Evolutionary conservation across 2,888 invertebrate species (phyloP).

Genomic region (Macrosiphum euphorbiae): DNA sequence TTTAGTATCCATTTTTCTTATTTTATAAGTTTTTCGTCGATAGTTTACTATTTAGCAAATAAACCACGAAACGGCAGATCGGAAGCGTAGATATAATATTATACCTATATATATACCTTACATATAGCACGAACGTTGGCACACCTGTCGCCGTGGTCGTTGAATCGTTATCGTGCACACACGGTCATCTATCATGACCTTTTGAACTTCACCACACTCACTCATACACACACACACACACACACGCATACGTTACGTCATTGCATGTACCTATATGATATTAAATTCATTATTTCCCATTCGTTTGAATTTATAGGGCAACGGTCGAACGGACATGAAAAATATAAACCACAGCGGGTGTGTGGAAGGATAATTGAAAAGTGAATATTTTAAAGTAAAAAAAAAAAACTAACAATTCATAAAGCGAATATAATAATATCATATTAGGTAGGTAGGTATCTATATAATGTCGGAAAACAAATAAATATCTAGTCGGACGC

Average conservation of each 20-base stretch:
- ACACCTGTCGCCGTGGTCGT: conserved; percentile 47
- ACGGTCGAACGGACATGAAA: neutral
- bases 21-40: neutral
- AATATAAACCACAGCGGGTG: conserved; percentile 28
- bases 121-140: conserved; percentile 25
- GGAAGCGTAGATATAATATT: neutral
- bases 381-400: neutral
- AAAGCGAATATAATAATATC: neutral
- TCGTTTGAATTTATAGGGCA: conserved; percentile 5
- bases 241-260: conserved; percentile 40
- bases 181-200: conserved; percentile 47
- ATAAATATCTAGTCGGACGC: neutral
- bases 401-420: neutral
- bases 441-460: neutral
- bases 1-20: neutral
- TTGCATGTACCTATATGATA: neutral
- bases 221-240: neutral
- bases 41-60: neutral
- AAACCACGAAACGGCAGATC: neutral
- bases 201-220: conserved; percentile 48
- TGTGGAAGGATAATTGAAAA: conserved; percentile 37
- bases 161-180: conserved; percentile 24
- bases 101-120: neutral
- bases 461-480: conserved; percentile 7
- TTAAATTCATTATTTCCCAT: conserved; percentile 22